These are phyloP conservation scores for Orthosia gracilis DNA, from an alignment of 2,888 invertebrate genomes.

Conservation along the genomic window DNA sequence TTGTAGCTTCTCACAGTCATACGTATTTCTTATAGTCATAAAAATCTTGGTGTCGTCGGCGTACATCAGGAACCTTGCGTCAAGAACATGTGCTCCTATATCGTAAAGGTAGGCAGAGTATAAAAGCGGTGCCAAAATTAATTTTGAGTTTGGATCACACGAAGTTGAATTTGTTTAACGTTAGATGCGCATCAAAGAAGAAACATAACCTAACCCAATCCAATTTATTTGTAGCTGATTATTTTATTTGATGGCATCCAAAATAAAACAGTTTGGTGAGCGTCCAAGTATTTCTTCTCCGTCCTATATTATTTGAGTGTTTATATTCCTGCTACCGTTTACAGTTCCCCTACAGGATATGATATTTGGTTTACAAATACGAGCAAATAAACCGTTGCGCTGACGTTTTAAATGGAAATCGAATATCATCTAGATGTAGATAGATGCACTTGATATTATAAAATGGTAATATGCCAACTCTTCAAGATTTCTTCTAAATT, in stretches of 20 bases:
- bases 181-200: neutral
- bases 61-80: too few species aligned
- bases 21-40: too few species aligned
- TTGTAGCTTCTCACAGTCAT: too few species aligned
- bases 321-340: slow-evolving; percentile 17
- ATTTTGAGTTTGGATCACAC: too few species aligned
- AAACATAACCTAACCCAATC: neutral
- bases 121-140: too few species aligned
- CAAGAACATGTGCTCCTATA: too few species aligned
- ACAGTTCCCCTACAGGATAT: slow-evolving; percentile 37
- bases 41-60: too few species aligned
- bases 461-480: neutral
- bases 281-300: slow-evolving; percentile 3
- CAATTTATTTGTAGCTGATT: neutral
- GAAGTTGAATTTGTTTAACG: too few species aligned
- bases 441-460: slow-evolving; percentile 10
- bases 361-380: slow-evolving; percentile 52
- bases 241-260: neutral
- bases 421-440: slow-evolving; percentile 10
- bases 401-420: slow-evolving; percentile 56
- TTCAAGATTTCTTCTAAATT: neutral
- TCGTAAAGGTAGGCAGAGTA: too few species aligned
- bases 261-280: neutral
- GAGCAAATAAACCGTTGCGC: slow-evolving; percentile 40
- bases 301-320: neutral